phyloP scores from a whole-genome alignment of 2,113 vertebrate genomes.

The Xenopus laevis region DNA sequence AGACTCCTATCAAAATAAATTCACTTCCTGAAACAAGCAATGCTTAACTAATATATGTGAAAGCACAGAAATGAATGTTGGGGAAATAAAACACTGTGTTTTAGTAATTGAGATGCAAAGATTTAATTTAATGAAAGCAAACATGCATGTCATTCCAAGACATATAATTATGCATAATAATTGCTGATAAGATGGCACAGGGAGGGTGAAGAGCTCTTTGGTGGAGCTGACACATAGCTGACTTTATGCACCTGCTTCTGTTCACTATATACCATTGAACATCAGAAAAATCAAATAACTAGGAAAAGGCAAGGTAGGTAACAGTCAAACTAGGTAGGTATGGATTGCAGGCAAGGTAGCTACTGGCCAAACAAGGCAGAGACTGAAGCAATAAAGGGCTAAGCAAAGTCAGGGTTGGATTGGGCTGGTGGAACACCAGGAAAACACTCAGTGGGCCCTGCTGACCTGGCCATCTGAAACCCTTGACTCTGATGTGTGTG shows the following conservation, averaged over 20 bases:
- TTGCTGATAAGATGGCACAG: slow-evolving; percentile 13
- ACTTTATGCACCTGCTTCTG: slow-evolving; percentile 28
- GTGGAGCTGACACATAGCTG: background rate
- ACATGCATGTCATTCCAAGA: slow-evolving; percentile 31
- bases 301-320: background rate
- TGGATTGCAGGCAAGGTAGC: no score
- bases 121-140: slow-evolving; percentile 42
- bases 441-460: no score
- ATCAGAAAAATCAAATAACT: background rate
- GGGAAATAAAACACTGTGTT: slow-evolving; percentile 33
- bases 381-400: no score
- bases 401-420: no score
- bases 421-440: no score
- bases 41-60: slow-evolving; percentile 32
- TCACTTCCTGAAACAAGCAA: slow-evolving; percentile 17
- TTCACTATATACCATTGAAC: background rate
- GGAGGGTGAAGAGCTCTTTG: background rate
- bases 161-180: slow-evolving; percentile 41
- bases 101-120: slow-evolving; percentile 41
- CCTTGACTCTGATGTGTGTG: no score
- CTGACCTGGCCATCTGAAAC: no score
- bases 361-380: no score
- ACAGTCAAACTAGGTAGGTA: no score
- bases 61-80: slow-evolving; percentile 30
- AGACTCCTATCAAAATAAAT: slow-evolving; percentile 7